A percentile compares a stretch with the other conserved stretches of the same genome.
These are phyloP conservation scores for Heteropelma amictum DNA, from an alignment of 2,888 invertebrate species.

Conservation along the genomic window DNA sequence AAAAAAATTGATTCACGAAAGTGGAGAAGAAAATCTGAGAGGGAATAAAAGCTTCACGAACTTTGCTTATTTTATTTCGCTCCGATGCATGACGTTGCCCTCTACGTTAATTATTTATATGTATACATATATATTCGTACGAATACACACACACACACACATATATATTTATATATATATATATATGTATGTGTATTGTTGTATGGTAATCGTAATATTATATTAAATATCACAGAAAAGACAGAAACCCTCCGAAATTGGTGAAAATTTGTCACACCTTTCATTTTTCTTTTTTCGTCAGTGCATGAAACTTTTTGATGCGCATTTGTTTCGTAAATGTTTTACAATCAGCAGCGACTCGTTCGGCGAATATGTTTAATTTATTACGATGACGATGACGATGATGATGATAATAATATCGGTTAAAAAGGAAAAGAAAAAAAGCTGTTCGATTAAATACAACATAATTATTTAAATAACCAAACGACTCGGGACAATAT, in stretches of 20 bases:
- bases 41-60: not conserved
- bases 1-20: not conserved
- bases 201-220: slow-evolving; percentile 14
- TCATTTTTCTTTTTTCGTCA: not conserved
- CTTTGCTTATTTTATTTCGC: not conserved
- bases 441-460: slow-evolving; percentile 7
- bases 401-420: not conserved
- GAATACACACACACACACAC: not conserved
- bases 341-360: not conserved
- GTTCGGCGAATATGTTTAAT: slow-evolving; percentile 25
- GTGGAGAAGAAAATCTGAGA: not conserved
- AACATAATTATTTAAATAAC: too few species aligned
- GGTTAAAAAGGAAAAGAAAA: slow-evolving; percentile 15
- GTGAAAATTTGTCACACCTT: slow-evolving; percentile 23
- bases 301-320: slow-evolving; percentile 11
- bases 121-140: too few species aligned
- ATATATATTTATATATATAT: not conserved
- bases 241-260: slow-evolving; percentile 47
- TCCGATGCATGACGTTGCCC: too few species aligned
- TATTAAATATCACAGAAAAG: slow-evolving; percentile 56
- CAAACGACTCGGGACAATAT: too few species aligned
- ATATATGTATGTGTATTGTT: not conserved
- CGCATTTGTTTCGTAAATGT: slow-evolving; percentile 21
- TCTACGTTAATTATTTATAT: too few species aligned
- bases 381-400: slow-evolving; percentile 11